Evolutionary conservation across 2,888 invertebrate genomes (phyloP), one percentile per base, ranked within the genome.

Genomic region (Tethea ocularis): DNA sequence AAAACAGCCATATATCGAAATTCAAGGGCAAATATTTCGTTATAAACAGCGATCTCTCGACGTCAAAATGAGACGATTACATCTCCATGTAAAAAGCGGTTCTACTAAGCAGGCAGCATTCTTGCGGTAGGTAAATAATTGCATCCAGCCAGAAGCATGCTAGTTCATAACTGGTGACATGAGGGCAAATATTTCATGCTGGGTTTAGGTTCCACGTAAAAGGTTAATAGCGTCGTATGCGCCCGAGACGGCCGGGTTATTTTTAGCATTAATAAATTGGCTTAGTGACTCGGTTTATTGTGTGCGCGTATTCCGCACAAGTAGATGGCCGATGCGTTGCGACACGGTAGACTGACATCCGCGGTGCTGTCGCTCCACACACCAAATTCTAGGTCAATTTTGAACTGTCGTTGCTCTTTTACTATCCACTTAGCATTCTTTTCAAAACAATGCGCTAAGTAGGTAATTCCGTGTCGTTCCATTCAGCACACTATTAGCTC

Each of bases 261-360:
- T 93, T 93, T 92, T 93, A 93, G 92, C 87, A 83, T 86, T 91
- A 87, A 87, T 92, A 93, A 93, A 93, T 93, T 92, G 91, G 89
- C 88, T 93, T 91, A 89, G 89, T 88, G 82, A 84, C 88, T 88
- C 85, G 81, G 81, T 87, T 89, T 89, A 89, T 89, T 90, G 89
- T 89, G 84, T 80, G 87, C 76, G 82, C 85, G 86, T 87, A 46
- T 46, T 89, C 87, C 77, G 85, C 83, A 84, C 87, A 87, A 86
- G 84, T 85, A 77, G 78, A 81, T 82, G 83, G 79, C 72, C 72
- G 72, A 74, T 63, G 68, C 70, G 68, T 62, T 70, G 56, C 46
- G 36, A 38, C 56, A n/a, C 55, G 53, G 20, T 57, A 55, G 54
- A 75, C 69, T 77, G 75, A 75, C 78, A 81, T 75, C 75, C 74